phyloP scores from a whole-genome alignment of 2,888 invertebrate species.

The Tetranychus piercei region DNA sequence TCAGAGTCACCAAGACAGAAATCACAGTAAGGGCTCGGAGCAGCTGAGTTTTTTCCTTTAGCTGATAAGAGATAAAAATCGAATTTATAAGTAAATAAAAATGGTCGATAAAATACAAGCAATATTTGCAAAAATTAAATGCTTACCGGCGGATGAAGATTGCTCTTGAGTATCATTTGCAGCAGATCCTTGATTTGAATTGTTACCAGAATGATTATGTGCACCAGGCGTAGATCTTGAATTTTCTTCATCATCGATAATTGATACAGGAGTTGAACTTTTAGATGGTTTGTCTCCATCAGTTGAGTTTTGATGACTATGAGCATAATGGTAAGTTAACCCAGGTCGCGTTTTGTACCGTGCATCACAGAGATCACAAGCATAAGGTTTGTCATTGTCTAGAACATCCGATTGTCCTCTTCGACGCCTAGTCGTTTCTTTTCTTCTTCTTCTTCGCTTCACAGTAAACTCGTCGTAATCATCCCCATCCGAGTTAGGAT shows the following conservation, averaged over 20 bases:
- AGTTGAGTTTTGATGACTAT: slow-evolving; percentile 26
- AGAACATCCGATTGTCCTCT: slow-evolving; percentile 23
- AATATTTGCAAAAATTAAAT: background rate
- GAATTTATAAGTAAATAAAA: background rate
- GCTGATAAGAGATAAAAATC: no score
- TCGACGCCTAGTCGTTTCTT: slow-evolving; percentile 29
- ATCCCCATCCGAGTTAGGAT: slow-evolving; percentile 33
- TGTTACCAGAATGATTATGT: background rate
- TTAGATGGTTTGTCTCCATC: slow-evolving; percentile 7
- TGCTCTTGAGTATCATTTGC: slow-evolving; percentile 23
- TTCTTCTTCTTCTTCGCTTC: slow-evolving; percentile 46
- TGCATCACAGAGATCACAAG: slow-evolving; percentile 84
- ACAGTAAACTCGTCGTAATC: slow-evolving; percentile 38
- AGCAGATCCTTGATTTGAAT: slow-evolving; percentile 1
- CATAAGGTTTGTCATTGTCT: slow-evolving; percentile 55
- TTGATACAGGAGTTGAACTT: background rate
- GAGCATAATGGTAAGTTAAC: slow-evolving; percentile 75
- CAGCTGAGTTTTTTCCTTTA: background rate
- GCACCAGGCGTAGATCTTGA: background rate
- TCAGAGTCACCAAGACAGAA: slow-evolving; percentile 89
- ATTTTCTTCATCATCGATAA: slow-evolving; percentile 19
- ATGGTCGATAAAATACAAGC: background rate
- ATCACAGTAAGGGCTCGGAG: slow-evolving; percentile 87
- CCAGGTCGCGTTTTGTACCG: slow-evolving; percentile 91
- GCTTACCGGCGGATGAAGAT: background rate